Evolutionary conservation across 2,797 vertebrate species (phyloP).

Genomic region (Macropodus opercularis): DNA sequence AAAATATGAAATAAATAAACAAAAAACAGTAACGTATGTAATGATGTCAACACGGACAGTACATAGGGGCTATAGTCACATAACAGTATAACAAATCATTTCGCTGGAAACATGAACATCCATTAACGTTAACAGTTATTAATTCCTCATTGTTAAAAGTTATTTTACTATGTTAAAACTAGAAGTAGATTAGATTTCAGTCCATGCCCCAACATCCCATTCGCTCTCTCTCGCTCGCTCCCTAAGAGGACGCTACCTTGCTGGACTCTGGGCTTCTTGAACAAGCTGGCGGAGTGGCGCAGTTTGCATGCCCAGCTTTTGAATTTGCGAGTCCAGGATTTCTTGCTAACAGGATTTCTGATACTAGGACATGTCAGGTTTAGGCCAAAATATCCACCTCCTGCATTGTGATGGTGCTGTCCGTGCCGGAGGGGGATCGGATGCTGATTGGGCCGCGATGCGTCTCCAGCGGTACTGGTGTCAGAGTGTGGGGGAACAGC

Average conservation of each 20-base stretch:
- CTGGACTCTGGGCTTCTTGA: constrained; percentile 94
- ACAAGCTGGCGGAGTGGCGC: constrained; percentile 95
- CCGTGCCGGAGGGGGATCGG: constrained; percentile 79
- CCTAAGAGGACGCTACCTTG: constrained; percentile 94
- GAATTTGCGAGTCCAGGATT: constrained; percentile 97
- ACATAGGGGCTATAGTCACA: constrained; percentile 62
- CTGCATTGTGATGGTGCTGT: constrained; percentile 89
- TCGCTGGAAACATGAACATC: constrained; percentile 48
- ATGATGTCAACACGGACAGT: constrained; percentile 69
- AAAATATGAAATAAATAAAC: constrained; percentile 24
- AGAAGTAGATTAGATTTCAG: constrained; percentile 76
- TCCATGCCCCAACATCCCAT: constrained; percentile 79
- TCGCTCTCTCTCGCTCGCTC: constrained; percentile 79
- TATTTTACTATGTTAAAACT: constrained; percentile 76
- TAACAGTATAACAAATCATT: constrained; percentile 59
- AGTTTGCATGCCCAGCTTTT: constrained; percentile 98
- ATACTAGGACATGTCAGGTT: constrained; percentile 99
- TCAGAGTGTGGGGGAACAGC: constrained; percentile 85
- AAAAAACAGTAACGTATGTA: constrained; percentile 68
- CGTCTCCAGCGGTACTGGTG: constrained; percentile 80
- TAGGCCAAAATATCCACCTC: constrained; percentile 99
- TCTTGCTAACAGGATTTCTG: constrained; percentile 98
- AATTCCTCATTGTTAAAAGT: constrained; percentile 67
- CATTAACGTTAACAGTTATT: constrained; percentile 65
- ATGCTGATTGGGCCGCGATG: constrained; percentile 81